Conservation (phyloP, 2,113 vertebrate species). For the Phocoena phocoena region DNA sequence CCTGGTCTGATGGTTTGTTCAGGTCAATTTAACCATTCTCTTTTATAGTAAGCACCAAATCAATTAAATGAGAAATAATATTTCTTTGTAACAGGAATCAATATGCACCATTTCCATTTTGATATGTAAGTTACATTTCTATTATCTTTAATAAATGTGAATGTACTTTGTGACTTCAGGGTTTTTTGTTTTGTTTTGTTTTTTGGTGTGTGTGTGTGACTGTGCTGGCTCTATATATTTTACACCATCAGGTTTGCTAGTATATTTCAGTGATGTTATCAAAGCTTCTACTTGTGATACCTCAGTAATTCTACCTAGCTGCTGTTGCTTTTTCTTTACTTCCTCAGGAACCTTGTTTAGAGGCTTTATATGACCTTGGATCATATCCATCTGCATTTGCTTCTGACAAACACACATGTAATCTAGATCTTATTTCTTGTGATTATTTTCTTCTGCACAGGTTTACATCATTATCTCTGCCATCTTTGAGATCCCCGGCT, state of each 20-base stretch:
- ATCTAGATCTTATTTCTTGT: conserved; percentile 67
- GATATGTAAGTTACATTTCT: conserved; percentile 41
- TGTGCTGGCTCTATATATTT: neutral
- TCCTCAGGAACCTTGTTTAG: conserved; percentile 47
- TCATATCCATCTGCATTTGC: conserved; percentile 70
- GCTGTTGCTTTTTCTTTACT: conserved; percentile 65
- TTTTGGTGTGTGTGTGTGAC: neutral
- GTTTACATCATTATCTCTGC: conserved; percentile 52
- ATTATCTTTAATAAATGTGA: conserved; percentile 47
- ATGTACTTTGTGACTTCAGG: conserved; percentile 34
- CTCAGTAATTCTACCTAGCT: conserved; percentile 50
- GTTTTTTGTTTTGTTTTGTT: neutral
- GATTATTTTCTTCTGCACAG: conserved; percentile 27
- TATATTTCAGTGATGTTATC: conserved; percentile 53
- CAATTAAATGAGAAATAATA: conserved; percentile 36
- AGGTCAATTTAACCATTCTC: neutral
- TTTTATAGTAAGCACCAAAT: conserved; percentile 49
- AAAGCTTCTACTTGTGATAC: conserved; percentile 65
- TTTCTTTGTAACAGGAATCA: conserved; percentile 49
- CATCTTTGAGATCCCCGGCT: conserved; percentile 43
- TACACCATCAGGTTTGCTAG: conserved; percentile 38
- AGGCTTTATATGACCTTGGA: neutral
- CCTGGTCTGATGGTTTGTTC: conserved; percentile 16
- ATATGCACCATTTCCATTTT: conserved; percentile 54
- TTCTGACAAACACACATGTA: conserved; percentile 66